phyloP scores from a whole-genome alignment of 2,888 invertebrate genomes.

The Drosophila kuntzei region DNA sequence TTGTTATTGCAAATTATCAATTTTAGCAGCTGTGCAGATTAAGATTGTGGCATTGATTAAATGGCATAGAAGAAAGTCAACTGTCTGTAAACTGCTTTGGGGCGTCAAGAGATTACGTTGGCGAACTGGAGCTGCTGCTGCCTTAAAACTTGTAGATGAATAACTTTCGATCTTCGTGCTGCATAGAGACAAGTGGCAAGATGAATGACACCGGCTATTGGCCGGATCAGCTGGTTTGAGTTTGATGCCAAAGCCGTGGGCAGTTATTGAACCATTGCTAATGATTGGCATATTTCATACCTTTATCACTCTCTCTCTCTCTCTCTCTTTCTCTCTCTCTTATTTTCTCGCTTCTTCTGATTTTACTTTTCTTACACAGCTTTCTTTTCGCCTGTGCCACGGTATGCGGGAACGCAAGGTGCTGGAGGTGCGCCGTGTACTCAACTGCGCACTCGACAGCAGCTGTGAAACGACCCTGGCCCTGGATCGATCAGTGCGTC shows the following conservation, averaged over 20 bases:
- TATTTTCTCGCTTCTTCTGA: constrained; percentile 2
- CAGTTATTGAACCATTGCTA: constrained; percentile 45
- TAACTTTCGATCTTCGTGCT: constrained; percentile 69
- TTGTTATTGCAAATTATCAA: constrained; percentile 74
- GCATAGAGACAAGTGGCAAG: constrained; percentile 46
- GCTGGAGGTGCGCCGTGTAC: constrained; percentile 89
- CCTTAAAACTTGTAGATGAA: constrained; percentile 27
- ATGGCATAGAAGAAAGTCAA: constrained; percentile 65
- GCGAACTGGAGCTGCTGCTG: constrained; percentile 35
- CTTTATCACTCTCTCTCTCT: constrained; percentile 24
- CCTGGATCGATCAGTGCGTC: constrained; percentile 87
- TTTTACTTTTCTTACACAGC: constrained; percentile 85
- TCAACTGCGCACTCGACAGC: constrained; percentile 86
- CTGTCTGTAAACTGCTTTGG: constrained; percentile 39
- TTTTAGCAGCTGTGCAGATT: constrained; percentile 31
- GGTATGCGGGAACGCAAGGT: constrained; percentile 91
- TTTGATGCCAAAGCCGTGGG: constrained; percentile 32
- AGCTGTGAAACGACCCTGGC: constrained; percentile 85
- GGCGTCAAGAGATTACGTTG: constrained; percentile 65
- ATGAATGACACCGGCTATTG: constrained; percentile 70
- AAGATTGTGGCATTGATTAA: constrained; percentile 56
- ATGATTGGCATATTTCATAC: constrained; percentile 54
- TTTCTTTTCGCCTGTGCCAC: constrained; percentile 90
- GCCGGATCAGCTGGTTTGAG: constrained; percentile 46
- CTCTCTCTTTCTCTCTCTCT: constrained; percentile 8